These are phyloP conservation scores for Gasterosteus aculeatus DNA, from an alignment of 2,113 vertebrate species.

Conservation along the genomic window DNA sequence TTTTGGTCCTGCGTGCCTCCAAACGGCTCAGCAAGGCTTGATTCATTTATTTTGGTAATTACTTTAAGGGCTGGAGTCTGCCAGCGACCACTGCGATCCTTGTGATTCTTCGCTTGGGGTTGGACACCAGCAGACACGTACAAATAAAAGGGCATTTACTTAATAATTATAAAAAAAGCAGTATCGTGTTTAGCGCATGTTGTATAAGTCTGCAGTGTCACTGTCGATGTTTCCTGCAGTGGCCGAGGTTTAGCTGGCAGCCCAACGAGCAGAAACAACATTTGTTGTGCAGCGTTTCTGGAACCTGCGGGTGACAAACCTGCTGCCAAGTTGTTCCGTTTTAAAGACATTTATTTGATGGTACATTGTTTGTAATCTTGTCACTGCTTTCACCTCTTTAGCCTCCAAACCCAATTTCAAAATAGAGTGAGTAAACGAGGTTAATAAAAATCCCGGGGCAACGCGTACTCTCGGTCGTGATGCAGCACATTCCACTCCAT, in stretches of 20 bases:
- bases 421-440: constrained; percentile 13
- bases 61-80: constrained; percentile 39
- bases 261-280: constrained; percentile 11
- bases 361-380: constrained; percentile 35
- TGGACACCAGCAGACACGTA: constrained; percentile 4
- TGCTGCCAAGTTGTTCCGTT: constrained; percentile 32
- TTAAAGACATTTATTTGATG: constrained; percentile 33
- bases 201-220: constrained; percentile 42
- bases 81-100: constrained; percentile 23
- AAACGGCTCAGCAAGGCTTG: constrained; percentile 22
- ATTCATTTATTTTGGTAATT: constrained; percentile 59
- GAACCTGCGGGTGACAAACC: constrained; percentile 28
- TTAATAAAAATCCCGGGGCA: constrained; percentile 26
- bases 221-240: constrained; percentile 29
- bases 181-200: constrained; percentile 49
- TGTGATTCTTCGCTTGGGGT: constrained; percentile 12
- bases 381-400: constrained; percentile 16
- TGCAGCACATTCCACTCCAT: constrained; percentile 8
- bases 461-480: neutral
- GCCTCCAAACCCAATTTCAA: constrained; percentile 32
- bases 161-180: constrained; percentile 31
- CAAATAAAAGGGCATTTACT: constrained; percentile 22
- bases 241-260: constrained; percentile 26
- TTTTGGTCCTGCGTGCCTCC: constrained; percentile 32
- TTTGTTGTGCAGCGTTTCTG: constrained; percentile 1